Conservation (phyloP, 2,888 invertebrate species). For the Agriopis marginaria region DNA sequence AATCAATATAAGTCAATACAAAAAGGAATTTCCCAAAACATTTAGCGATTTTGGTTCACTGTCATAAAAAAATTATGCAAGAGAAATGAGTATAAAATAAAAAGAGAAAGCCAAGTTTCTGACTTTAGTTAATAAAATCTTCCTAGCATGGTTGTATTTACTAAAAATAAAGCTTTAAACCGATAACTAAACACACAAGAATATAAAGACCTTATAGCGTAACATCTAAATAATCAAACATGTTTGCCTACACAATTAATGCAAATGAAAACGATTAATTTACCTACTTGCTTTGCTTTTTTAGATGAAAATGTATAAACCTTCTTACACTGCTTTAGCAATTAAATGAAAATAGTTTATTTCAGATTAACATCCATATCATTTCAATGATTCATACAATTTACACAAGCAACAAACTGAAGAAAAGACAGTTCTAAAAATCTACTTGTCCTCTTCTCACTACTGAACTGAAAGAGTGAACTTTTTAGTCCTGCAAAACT, state of each 20-base stretch:
- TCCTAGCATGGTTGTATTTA: background rate
- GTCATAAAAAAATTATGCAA: background rate
- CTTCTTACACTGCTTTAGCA: too few species aligned
- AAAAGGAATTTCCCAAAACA: background rate
- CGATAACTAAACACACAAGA: conserved; percentile 1
- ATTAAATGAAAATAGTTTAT: too few species aligned
- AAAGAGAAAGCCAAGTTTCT: background rate
- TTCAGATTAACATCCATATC: too few species aligned
- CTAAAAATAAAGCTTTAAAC: conserved; percentile 18
- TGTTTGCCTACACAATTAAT: background rate
- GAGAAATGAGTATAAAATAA: background rate
- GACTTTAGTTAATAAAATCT: background rate
- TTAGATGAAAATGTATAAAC: too few species aligned
- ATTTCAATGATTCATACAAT: too few species aligned
- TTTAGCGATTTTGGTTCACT: background rate
- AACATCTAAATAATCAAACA: background rate
- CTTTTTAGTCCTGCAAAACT: too few species aligned
- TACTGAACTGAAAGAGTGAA: too few species aligned
- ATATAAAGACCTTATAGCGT: background rate
- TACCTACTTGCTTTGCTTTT: background rate
- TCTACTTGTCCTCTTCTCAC: too few species aligned
- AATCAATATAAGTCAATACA: conserved; percentile 2
- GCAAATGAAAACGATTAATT: background rate
- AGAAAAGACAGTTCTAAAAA: background rate
- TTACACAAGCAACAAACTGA: too few species aligned